phyloP scores from a whole-genome alignment of 2,113 vertebrate genomes.

The Lepidothrix coronata region DNA sequence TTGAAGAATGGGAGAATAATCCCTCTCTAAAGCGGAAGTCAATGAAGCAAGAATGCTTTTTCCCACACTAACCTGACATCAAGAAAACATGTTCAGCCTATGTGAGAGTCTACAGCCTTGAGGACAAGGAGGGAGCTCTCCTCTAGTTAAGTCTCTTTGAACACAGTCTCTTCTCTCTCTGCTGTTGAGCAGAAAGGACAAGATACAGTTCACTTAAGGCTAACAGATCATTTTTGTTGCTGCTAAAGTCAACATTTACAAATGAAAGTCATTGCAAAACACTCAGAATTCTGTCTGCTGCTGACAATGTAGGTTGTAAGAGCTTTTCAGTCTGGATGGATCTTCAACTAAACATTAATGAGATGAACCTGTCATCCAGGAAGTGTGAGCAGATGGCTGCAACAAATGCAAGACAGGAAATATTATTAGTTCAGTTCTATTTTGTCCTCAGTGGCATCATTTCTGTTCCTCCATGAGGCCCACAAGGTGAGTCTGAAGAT shows the following conservation, averaged over 20 bases:
- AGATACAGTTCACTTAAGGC: not conserved
- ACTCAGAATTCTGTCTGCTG: not conserved
- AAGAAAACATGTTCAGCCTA: not conserved
- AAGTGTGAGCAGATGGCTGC: not conserved
- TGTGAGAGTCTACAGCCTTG: not conserved
- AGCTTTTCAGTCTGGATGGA: not conserved
- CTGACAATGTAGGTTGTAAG: not conserved
- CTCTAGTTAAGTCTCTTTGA: not conserved
- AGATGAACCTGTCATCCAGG: not conserved
- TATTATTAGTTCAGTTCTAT: not conserved
- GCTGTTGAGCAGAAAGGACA: not conserved
- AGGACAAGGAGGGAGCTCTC: not conserved
- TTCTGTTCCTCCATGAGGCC: not conserved
- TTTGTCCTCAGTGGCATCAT: not conserved
- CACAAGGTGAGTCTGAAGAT: not conserved
- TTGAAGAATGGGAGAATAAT: not conserved
- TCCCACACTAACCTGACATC: not conserved
- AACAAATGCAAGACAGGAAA: not conserved
- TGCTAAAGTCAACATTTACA: not conserved
- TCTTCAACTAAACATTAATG: not conserved
- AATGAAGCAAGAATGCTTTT: not conserved
- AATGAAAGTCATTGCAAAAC: not conserved
- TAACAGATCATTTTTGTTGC: not conserved
- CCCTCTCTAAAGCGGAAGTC: not conserved
- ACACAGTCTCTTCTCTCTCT: not conserved